Evolutionary conservation across 2,797 vertebrate species (phyloP).

Genomic region (Ciconia nigra): DNA sequence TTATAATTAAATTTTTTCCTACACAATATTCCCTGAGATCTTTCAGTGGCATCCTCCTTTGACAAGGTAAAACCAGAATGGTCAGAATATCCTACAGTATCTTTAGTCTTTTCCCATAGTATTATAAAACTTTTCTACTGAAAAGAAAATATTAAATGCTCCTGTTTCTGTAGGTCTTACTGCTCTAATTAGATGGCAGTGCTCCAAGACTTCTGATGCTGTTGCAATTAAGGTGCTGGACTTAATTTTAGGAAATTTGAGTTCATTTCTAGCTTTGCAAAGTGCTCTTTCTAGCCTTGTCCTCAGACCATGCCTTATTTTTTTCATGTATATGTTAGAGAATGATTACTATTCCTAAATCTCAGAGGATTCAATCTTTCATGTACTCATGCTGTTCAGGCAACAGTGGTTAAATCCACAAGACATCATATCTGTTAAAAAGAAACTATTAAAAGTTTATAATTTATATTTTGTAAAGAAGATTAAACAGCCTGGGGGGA

Average conservation of each 20-base stretch:
- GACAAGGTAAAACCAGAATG: neutral
- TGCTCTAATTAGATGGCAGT: neutral
- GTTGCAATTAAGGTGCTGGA: neutral
- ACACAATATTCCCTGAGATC: neutral
- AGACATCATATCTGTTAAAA: neutral
- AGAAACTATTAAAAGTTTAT: neutral
- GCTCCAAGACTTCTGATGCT: neutral
- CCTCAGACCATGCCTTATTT: neutral
- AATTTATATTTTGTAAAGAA: neutral
- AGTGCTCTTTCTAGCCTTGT: neutral
- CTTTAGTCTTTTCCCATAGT: neutral
- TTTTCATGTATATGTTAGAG: neutral
- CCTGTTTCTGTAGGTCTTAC: neutral
- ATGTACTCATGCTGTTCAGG: neutral
- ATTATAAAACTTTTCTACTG: neutral
- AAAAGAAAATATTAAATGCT: neutral
- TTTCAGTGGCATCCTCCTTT: neutral
- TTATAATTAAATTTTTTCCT: neutral
- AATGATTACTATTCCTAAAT: neutral
- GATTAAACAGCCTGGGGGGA: neutral
- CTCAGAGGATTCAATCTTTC: neutral
- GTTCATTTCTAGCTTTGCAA: neutral
- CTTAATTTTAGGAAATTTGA: neutral
- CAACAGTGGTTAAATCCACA: neutral
- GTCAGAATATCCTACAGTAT: neutral